These are phyloP conservation scores for Noctua comes DNA, from an alignment of 2,888 invertebrate genomes.

Conservation along the genomic window DNA sequence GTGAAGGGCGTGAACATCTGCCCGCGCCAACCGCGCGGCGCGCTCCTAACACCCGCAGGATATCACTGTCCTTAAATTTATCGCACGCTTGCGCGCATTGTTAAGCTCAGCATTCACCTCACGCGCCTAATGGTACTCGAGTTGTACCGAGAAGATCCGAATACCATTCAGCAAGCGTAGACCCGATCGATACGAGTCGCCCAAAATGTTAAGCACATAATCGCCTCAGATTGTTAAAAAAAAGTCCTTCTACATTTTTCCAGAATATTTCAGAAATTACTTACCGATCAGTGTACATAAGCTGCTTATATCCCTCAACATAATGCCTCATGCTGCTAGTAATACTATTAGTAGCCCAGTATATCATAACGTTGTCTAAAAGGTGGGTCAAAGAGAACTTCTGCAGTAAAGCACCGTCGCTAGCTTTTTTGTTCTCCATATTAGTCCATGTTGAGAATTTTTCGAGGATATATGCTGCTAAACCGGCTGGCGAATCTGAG, in stretches of 20 bases:
- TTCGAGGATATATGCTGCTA: conserved; percentile 97
- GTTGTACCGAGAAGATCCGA: too few species aligned
- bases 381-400: conserved; percentile 83
- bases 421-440: conserved; percentile 84
- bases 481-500: conserved; percentile 94
- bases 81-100: too few species aligned
- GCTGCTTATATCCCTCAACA: conserved; percentile 88
- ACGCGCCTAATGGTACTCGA: too few species aligned
- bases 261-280: conserved; percentile 42
- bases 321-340: conserved; percentile 90
- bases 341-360: conserved; percentile 88
- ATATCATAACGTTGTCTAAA: conserved; percentile 90
- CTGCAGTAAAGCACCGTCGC: conserved; percentile 92
- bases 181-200: too few species aligned
- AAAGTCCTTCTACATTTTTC: background rate
- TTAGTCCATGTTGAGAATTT: conserved; percentile 95
- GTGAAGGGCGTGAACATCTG: too few species aligned
- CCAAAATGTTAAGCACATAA: too few species aligned
- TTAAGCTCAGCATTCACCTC: too few species aligned
- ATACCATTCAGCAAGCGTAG: too few species aligned
- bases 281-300: conserved; percentile 77
- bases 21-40: too few species aligned
- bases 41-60: too few species aligned
- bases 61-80: too few species aligned
- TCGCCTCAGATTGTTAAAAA: too few species aligned